Evolutionary conservation across 2,113 vertebrate species (phyloP).

Genomic region (Planiliza haematocheilus): DNA sequence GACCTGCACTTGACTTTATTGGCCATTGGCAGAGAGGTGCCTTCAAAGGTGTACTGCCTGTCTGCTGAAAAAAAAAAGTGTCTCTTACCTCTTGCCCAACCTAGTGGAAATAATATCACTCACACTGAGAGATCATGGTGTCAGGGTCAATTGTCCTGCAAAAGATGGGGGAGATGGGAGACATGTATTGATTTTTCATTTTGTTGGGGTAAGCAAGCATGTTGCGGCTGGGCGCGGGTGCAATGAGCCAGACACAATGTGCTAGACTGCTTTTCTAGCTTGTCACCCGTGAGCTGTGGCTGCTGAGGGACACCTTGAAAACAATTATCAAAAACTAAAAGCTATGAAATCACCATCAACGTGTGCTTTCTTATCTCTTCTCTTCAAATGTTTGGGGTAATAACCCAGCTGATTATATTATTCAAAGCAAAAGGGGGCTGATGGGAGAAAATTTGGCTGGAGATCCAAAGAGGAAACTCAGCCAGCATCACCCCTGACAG

Average conservation of each 20-base stretch:
- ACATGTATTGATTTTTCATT: slow-evolving; percentile 87
- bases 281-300: slow-evolving; percentile 67
- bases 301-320: slow-evolving; percentile 56
- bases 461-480: slow-evolving; percentile 65
- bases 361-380: slow-evolving; percentile 8
- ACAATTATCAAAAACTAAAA: slow-evolving; percentile 39
- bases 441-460: slow-evolving; percentile 60
- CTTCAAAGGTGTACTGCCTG: slow-evolving; percentile 63
- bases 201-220: slow-evolving; percentile 84
- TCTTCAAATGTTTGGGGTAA: not conserved
- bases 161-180: slow-evolving; percentile 75
- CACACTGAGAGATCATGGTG: slow-evolving; percentile 82
- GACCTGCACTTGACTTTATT: slow-evolving; percentile 77
- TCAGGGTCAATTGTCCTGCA: slow-evolving; percentile 83
- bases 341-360: slow-evolving; percentile 28
- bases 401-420: slow-evolving; percentile 37
- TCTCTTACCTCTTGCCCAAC: slow-evolving; percentile 72
- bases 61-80: slow-evolving; percentile 79
- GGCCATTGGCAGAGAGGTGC: slow-evolving; percentile 70
- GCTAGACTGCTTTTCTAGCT: slow-evolving; percentile 60
- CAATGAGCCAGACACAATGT: slow-evolving; percentile 77
- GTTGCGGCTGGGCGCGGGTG: slow-evolving; percentile 76
- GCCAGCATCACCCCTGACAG: slow-evolving; percentile 73
- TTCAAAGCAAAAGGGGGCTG: slow-evolving; percentile 44
- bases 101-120: slow-evolving; percentile 83